These are phyloP conservation scores for Sylvilagus bachmani DNA, from an alignment of 2,113 vertebrate species.

Conservation along the genomic window DNA sequence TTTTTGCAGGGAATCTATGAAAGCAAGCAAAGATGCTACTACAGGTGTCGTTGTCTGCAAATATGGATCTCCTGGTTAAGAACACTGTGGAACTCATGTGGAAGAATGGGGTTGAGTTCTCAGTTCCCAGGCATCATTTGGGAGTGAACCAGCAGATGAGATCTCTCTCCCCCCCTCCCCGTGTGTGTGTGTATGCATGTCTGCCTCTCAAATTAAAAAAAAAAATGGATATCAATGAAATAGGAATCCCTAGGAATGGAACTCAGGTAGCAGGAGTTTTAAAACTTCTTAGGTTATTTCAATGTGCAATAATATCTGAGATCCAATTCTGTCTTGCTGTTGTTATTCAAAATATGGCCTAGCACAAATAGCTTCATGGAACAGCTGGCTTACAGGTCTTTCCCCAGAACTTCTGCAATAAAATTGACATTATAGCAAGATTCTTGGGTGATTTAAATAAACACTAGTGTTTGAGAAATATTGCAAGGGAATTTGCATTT, in stretches of 20 bases:
- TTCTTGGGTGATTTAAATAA: neutral
- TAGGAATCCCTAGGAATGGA: neutral
- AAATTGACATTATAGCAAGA: neutral
- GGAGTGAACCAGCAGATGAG: no score
- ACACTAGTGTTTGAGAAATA: neutral
- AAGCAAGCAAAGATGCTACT: constrained; percentile 46
- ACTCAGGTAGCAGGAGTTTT: neutral
- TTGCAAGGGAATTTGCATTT: neutral
- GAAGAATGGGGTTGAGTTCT: no score
- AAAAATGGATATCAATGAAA: neutral
- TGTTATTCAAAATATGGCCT: neutral
- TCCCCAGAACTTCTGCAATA: neutral
- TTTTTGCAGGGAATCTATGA: constrained; percentile 50
- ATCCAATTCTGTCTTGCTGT: neutral
- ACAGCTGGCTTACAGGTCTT: neutral
- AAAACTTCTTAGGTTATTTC: neutral
- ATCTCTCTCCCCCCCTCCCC: no score
- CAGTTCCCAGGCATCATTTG: no score
- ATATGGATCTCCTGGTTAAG: neutral
- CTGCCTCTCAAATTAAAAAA: no score
- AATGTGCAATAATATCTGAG: neutral
- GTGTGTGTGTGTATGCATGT: no score
- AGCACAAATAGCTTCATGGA: neutral
- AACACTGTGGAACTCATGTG: no score
- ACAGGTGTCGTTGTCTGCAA: constrained; percentile 38